Base-by-base conservation (phyloP, 2,888 invertebrate genomes). In the Standfussiana lucernea region DNA sequence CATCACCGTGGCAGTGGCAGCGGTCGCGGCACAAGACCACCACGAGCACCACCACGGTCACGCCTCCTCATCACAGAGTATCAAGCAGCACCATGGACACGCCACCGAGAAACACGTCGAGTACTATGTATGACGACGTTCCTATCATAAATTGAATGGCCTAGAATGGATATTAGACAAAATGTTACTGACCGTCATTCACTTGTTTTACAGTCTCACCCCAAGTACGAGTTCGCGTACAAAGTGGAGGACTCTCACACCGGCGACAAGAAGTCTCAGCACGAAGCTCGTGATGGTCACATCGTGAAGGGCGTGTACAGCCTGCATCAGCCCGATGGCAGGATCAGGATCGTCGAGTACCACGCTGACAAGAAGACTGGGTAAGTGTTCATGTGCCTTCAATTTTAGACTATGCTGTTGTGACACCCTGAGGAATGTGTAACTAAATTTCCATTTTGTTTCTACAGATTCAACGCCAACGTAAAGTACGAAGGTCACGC, bases 301-400 rank as follows among this genome's bases (percentile, higher is more conserved):
- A 94, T 94, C 64, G 97, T 97, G 75, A 95, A 96, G 90, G 97
- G 97, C 47, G 96, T 96, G 86, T 97, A 97, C 91, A 95, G 94
- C 65, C 91, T 97, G 73, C 94, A 96, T 82, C 95, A 97, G 85
- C 93, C 96, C 37, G 96, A 95, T 70, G 89, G 89, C 35, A 84
- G 95, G 83, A 86, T 96, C 77, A 93, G 96, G 84, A 95, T 94
- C 45, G 96, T 97, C 21, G 93, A 95, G 86, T 97, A 97, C 90
- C 93, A 92, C 82, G 95, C 96, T 15, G 96, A 96, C 85, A 83
- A 85, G 92, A 95, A 85, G 91, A 95, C 21, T 1, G 86, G 86
- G 86, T 85, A 11, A 76, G 73, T 42, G n/a, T 66, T 18, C 28
- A 18, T 7, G 2, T 37, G 2, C 28, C 3, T 42, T 10, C 5